Conservation (phyloP, 2,797 vertebrate species). For the Microcaecilia unicolor region DNA sequence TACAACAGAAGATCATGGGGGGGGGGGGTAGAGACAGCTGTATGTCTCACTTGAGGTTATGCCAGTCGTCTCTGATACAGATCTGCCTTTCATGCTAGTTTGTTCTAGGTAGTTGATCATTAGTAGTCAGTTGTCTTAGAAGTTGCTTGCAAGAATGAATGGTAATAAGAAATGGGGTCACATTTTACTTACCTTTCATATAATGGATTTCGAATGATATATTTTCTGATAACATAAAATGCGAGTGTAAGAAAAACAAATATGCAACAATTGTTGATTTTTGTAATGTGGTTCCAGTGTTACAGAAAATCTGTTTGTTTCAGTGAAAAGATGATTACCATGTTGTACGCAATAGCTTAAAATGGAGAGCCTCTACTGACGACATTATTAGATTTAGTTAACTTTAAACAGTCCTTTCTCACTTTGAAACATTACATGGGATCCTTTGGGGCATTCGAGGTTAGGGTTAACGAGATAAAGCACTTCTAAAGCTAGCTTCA, state of each 20-base stretch:
- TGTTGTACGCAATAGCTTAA: conserved; percentile 10
- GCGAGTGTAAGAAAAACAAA: background rate
- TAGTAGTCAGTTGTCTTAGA: too few relatives aligned
- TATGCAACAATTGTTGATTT: conserved; percentile 6
- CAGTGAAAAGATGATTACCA: conserved; percentile 11
- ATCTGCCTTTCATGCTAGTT: background rate
- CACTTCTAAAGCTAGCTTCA: conserved; percentile 34
- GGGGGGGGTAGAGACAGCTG: too few relatives aligned
- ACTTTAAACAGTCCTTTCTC: conserved; percentile 13
- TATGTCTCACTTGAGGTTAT: too few relatives aligned
- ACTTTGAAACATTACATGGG: conserved; percentile 11
- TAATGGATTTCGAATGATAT: background rate
- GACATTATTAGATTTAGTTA: conserved; percentile 1
- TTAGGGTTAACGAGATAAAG: conserved; percentile 28
- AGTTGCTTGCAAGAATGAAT: too few relatives aligned
- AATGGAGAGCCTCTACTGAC: background rate
- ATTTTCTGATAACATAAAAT: conserved; percentile 8
- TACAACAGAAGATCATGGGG: background rate
- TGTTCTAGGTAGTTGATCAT: too few relatives aligned
- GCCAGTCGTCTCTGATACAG: conserved; percentile 5
- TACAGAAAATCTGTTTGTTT: conserved; percentile 2
- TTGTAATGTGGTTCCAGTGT: background rate
- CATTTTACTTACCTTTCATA: conserved; percentile 1
- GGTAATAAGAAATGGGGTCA: too few relatives aligned
- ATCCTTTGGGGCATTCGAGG: conserved; percentile 3